Evolutionary conservation across 1,140 invertebrate genomes (phyloP).

Genomic region (Latrodectus geometricus): DNA sequence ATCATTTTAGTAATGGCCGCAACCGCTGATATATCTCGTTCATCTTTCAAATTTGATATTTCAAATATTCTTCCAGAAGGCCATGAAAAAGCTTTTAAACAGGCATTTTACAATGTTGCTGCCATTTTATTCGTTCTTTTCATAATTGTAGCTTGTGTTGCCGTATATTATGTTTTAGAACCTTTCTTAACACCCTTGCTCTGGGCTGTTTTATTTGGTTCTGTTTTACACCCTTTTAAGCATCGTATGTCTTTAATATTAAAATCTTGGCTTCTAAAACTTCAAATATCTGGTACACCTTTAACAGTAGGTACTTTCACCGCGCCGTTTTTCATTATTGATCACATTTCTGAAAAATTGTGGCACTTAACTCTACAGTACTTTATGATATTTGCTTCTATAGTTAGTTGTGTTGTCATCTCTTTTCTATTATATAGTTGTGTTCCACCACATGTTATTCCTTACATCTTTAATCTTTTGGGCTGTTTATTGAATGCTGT

Average conservation of each 20-base stretch:
- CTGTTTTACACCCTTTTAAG: constrained; percentile 90
- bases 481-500: constrained; percentile 14
- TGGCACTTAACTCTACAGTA: constrained; percentile 71
- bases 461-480: constrained; percentile 9
- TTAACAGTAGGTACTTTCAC: constrained; percentile 77
- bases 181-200: constrained; percentile 92
- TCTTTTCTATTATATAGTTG: constrained; percentile 48
- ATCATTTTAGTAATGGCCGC: constrained; percentile 1
- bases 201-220: constrained; percentile 93
- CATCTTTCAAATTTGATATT: constrained; percentile 55
- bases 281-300: constrained; percentile 71
- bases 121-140: constrained; percentile 78
- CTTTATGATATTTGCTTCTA: constrained; percentile 61
- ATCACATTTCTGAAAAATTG: constrained; percentile 79
- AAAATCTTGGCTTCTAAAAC: constrained; percentile 76
- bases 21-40: constrained; percentile 20
- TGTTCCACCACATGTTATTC: constrained; percentile 31
- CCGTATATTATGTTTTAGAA: constrained; percentile 86
- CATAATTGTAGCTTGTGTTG: constrained; percentile 78
- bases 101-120: constrained; percentile 87
- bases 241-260: constrained; percentile 77
- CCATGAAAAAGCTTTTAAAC: constrained; percentile 86
- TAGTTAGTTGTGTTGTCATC: constrained; percentile 16
- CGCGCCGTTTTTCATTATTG: constrained; percentile 80
- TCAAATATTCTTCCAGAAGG: constrained; percentile 69